Base-by-base conservation (phyloP, 1,140 invertebrate genomes). In the Leptinotarsa undecemlineata region DNA sequence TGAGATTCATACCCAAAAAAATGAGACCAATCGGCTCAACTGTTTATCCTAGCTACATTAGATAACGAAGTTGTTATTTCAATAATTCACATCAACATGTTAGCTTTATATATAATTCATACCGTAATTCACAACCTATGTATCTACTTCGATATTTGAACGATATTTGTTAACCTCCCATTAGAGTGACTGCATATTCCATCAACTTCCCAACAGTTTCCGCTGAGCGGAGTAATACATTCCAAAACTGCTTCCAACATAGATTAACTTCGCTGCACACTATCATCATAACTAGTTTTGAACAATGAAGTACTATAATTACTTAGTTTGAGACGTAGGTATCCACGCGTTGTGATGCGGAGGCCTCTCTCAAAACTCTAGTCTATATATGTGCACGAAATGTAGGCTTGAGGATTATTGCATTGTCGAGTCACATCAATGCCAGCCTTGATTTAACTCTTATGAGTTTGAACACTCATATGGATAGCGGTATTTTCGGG, bases 241-340 rank as follows among this genome's bases (percentile, higher is more conserved):
- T 33, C 63, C 63, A 33, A 20, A 66, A 66, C n/a, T 66, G 21
- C 26, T 66, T 66, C 17, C 13, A 66, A 33, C 63, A 66, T 66
- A 21, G 20, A 33, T 66, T 66, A 66, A 66, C 63, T 66, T 33
- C 26, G 3, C 17, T 62, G n/a, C 21, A 62, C n/a, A 66, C 63
- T 66, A 66, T 21, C 63, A 15, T 66, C 63, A 66, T 66, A 66
- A 66, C 63, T 66, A 33, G 63, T 66, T 66, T 19, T 8, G 6
- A 62, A 62, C 60, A 62, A 11, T 62, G n/a, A 66, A 66, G 63
- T 66, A 20, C 20, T 66, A 66, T 66, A 66, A 66, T 66, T 66
- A 66, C 63, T 66, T 33, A 21, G 23, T 66, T 66, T 23, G 20
- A 23, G 63, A 66, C 63, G 63, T 15, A 66, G 63, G 51, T 57